Percentiles rank a stretch among this genome's conserved stretches.
Evolutionary conservation across 2,797 vertebrate genomes (phyloP).

Genomic region (Melanogrammus aeglefinus): DNA sequence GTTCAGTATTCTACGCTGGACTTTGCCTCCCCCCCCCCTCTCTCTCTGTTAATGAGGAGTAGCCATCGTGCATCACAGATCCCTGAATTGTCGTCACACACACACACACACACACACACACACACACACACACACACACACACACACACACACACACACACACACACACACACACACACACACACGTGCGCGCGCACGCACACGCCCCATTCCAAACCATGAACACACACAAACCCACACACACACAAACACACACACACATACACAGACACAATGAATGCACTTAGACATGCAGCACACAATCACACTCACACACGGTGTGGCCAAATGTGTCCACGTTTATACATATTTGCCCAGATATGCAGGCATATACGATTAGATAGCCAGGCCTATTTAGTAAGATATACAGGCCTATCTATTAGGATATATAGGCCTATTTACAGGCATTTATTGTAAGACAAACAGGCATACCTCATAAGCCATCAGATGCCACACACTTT

Average conservation of each 20-base stretch:
- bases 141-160: slow-evolving; percentile 11
- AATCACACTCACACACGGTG: background rate
- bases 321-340: no score
- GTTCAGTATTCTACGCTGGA: slow-evolving; percentile 50
- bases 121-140: slow-evolving; percentile 1
- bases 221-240: background rate
- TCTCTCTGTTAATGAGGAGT: background rate
- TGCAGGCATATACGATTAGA: no score
- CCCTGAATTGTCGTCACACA: background rate
- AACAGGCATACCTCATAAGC: background rate
- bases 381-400: no score
- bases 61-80: background rate
- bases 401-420: no score
- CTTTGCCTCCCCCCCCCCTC: slow-evolving; percentile 3
- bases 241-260: background rate
- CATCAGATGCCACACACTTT: slow-evolving; percentile 24
- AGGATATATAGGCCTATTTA: no score
- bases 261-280: background rate
- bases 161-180: no score
- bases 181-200: no score
- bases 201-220: no score
- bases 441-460: no score
- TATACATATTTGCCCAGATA: no score
- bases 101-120: slow-evolving; percentile 3
- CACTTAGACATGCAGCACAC: slow-evolving; percentile 14